Evolutionary conservation across 2,113 vertebrate species (phyloP), one percentile per base, ranked within the genome.

Genomic region (Callospermophilus lateralis): DNA sequence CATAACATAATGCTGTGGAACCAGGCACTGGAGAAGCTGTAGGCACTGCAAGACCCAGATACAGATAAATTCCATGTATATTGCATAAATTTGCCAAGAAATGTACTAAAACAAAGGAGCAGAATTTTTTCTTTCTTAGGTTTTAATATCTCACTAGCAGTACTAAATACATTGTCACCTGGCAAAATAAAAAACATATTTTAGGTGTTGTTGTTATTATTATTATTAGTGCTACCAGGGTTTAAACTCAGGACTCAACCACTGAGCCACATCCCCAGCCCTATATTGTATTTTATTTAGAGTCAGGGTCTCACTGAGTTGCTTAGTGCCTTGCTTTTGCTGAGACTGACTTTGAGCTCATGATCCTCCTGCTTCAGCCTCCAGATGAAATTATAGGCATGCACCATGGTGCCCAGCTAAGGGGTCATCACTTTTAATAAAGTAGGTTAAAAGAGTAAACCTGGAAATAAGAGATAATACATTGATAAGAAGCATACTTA

Each of bases 1-100:
- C 0, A 2, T 5, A 39, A 1, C n/a, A n/a, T n/a, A n/a, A 11
- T 12, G 10, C 8, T 4, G 8, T 63, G 4, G 11, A 30, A 1
- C 11, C 8, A n/a, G 12, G 24, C 1, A 8, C 30, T 8, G 1
- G 4, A 8, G 17, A 1, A 32, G 11, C 42, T 73, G 12, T 4
- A 15, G 22, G 4, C 11, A 22, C 3, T 28, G 26, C 24, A 51
- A 9, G 30, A 61, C 10, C 3, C 32, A 28, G 15, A 4, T 11
- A 3, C 1, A 5, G 2, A 28, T 34, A 32, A 19, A 88, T 51
- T 34, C 0, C 51, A 15, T 4, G 0, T 20, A 39, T 9, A 24
- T 16, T 63, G 55, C 10, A 73, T 12, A 81, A 19, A 78, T 19
- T 51, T 61, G 1, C 37, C 26, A 45, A 61, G 51, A 8, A 86